phyloP scores from a whole-genome alignment of 1,140 invertebrate species.

The Pygmarrhopalites habei region DNA sequence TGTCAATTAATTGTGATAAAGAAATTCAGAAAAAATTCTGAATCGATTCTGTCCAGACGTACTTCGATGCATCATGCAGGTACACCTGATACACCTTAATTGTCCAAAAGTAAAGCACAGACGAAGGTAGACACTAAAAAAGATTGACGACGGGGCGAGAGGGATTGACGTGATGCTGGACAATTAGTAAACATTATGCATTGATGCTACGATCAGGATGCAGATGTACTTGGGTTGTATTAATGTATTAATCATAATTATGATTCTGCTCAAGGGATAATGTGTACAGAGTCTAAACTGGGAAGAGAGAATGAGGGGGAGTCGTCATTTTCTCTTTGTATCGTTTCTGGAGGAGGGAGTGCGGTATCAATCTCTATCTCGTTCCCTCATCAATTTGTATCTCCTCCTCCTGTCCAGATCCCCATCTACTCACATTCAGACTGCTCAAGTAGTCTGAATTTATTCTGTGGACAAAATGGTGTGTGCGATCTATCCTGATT shows the following conservation, averaged over 20 bases:
- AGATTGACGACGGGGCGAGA: too few species aligned
- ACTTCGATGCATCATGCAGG: background rate
- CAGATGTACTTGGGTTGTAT: background rate
- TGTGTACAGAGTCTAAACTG: too few species aligned
- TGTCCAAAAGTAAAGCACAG: background rate
- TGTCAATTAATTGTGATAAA: too few species aligned
- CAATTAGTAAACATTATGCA: too few species aligned
- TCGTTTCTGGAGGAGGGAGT: background rate
- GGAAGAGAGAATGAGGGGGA: background rate
- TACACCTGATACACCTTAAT: background rate
- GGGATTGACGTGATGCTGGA: too few species aligned
- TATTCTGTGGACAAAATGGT: background rate
- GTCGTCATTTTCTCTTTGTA: background rate
- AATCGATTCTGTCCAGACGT: background rate
- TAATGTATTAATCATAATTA: background rate
- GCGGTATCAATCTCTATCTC: background rate
- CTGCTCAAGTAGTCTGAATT: background rate
- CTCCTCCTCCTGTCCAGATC: background rate
- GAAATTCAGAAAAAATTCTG: background rate
- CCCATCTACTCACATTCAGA: background rate
- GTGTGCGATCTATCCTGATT: background rate
- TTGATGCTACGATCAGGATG: background rate
- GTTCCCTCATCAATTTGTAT: background rate
- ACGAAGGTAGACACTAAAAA: background rate
- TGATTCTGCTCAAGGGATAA: background rate